These are phyloP conservation scores for Trichonephila clavipes DNA, from an alignment of 1,140 invertebrate genomes.

Conservation along the genomic window DNA sequence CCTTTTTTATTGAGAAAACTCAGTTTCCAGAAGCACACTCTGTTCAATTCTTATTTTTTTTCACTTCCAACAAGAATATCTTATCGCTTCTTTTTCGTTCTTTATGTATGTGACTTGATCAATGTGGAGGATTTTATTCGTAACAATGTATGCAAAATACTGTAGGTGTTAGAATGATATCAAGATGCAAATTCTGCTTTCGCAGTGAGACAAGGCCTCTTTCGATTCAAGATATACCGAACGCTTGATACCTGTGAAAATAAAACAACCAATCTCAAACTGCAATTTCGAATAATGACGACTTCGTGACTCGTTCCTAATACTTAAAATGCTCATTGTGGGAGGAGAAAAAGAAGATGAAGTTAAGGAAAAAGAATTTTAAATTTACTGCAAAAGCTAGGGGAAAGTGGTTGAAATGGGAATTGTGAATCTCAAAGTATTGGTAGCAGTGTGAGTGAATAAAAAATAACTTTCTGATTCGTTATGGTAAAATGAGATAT, in stretches of 20 bases:
- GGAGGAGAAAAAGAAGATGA: not conserved
- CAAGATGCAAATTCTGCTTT: conserved; percentile 52
- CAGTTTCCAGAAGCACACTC: not conserved
- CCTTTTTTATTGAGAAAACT: conserved; percentile 20
- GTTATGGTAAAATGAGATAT: conserved; percentile 49
- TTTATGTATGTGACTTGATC: conserved; percentile 22
- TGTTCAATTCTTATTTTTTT: not conserved
- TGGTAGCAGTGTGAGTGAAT: not conserved
- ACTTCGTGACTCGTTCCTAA: conserved; percentile 54
- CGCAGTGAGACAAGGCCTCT: not conserved
- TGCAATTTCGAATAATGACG: conserved; percentile 60
- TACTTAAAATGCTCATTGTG: conserved; percentile 14
- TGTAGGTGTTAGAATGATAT: conserved; percentile 52
- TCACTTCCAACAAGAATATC: not conserved
- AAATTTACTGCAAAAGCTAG: not conserved
- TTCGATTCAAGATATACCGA: not conserved
- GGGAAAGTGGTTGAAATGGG: not conserved
- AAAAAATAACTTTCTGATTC: not conserved
- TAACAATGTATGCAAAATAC: conserved; percentile 41
- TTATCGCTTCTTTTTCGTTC: conserved; percentile 9
- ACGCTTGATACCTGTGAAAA: conserved; percentile 15
- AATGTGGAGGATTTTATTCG: conserved; percentile 45
- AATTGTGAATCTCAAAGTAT: conserved; percentile 37
- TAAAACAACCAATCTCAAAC: conserved; percentile 39
- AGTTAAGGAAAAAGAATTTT: not conserved